Evolutionary conservation across 2,888 invertebrate species (phyloP).

Genomic region (Xestoiulus laeticollis): DNA sequence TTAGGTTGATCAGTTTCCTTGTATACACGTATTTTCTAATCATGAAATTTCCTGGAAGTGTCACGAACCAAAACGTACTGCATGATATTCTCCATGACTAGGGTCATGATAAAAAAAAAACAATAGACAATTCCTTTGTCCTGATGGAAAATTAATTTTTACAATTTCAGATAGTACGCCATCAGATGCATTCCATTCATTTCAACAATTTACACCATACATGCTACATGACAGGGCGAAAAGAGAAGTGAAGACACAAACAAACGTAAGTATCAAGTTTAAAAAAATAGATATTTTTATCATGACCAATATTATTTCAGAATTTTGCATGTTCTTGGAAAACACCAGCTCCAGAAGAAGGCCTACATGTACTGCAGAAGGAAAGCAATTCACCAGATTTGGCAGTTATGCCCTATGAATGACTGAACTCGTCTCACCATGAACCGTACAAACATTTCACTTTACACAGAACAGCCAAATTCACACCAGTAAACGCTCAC

Average conservation of each 20-base stretch:
- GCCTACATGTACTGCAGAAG: too few relatives aligned
- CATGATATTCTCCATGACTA: neutral
- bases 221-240: slow-evolving; percentile 47
- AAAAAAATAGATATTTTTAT: too few relatives aligned
- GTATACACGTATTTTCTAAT: too few relatives aligned
- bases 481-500: neutral
- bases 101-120: too few relatives aligned
- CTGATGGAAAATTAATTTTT: neutral
- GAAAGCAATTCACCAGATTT: neutral
- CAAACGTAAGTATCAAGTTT: slow-evolving; percentile 32
- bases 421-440: neutral
- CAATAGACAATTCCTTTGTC: neutral
- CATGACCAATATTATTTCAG: too few relatives aligned
- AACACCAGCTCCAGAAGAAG: too few relatives aligned
- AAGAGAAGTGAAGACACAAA: slow-evolving; percentile 31
- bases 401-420: neutral
- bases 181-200: slow-evolving; percentile 40
- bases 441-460: neutral
- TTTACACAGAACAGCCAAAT: neutral
- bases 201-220: slow-evolving; percentile 47
- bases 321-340: too few relatives aligned
- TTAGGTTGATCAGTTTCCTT: too few relatives aligned
- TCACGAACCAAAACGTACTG: neutral
- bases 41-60: too few relatives aligned
- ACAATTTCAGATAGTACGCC: slow-evolving; percentile 43